A percentile compares a stretch with the other conserved stretches of the same genome.
Evolutionary conservation across 2,888 invertebrate genomes (phyloP).

Genomic region (Bibio marci): DNA sequence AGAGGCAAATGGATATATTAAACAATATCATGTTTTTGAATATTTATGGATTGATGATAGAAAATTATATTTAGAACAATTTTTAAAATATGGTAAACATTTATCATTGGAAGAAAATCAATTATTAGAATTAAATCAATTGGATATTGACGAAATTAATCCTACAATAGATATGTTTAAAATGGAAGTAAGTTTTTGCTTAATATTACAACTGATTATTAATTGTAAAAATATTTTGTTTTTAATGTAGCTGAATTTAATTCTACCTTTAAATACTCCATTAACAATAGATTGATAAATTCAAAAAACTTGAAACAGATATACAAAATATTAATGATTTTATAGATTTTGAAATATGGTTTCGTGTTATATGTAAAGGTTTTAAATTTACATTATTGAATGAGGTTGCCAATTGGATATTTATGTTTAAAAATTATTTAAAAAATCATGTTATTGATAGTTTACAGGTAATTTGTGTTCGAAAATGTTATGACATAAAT

Average conservation of each 20-base stretch:
- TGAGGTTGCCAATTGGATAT: conserved; percentile 74
- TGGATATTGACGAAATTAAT: too few relatives aligned
- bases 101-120: conserved; percentile 59
- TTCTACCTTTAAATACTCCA: too few relatives aligned
- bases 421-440: conserved; percentile 71
- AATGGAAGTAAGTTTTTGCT: conserved; percentile 36
- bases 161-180: conserved; percentile 61
- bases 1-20: conserved; percentile 26
- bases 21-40: conserved; percentile 46
- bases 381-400: conserved; percentile 71
- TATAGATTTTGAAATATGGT: conserved; percentile 60
- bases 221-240: neutral
- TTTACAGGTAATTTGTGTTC: conserved; percentile 44
- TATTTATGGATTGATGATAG: conserved; percentile 71
- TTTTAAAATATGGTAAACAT: conserved; percentile 57
- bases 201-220: too few relatives aligned
- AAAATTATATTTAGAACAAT: conserved; percentile 54
- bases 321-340: conserved; percentile 47
- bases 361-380: conserved; percentile 57
- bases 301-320: conserved; percentile 59
- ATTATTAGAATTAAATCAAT: conserved; percentile 16
- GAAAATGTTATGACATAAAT: too few relatives aligned
- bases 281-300: conserved; percentile 73
- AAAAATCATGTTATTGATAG: conserved; percentile 55
- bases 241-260: too few relatives aligned